Evolutionary conservation across 2,888 invertebrate genomes (phyloP).

Genomic region (Pachymerium ferrugineum): DNA sequence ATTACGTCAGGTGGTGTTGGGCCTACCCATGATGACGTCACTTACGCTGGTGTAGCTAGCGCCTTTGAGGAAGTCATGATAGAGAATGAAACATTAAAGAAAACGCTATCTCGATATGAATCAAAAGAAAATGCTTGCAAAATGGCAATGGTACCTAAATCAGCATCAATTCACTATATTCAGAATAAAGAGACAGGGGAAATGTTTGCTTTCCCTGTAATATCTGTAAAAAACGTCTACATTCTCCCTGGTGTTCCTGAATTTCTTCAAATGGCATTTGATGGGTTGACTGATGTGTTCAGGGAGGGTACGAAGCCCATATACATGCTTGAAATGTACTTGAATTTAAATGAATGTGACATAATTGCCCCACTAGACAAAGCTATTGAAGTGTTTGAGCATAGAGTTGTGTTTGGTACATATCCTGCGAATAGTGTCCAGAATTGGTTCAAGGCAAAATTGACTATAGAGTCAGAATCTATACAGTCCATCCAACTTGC

Average conservation of each 20-base stretch:
- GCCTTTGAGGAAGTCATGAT: constrained; percentile 49
- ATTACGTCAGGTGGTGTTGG: constrained; percentile 72
- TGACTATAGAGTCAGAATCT: constrained; percentile 52
- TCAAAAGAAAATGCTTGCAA: constrained; percentile 39
- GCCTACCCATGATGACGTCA: constrained; percentile 71
- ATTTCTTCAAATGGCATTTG: constrained; percentile 47
- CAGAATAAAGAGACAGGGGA: constrained; percentile 48
- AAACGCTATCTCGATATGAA: constrained; percentile 35
- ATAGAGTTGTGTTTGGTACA: constrained; percentile 55
- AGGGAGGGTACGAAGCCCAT: constrained; percentile 43
- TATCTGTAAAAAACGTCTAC: constrained; percentile 58
- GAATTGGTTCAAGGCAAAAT: constrained; percentile 53
- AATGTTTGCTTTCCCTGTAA: constrained; percentile 52
- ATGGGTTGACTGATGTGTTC: constrained; percentile 44
- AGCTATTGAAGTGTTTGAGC: constrained; percentile 50
- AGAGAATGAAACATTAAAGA: constrained; percentile 47
- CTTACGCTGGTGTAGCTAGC: constrained; percentile 60
- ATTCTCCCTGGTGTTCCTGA: constrained; percentile 67
- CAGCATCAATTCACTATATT: constrained; percentile 51
- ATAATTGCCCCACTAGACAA: constrained; percentile 50
- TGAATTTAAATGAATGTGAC: constrained; percentile 43
- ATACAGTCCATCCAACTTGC: constrained; percentile 47
- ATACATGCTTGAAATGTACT: constrained; percentile 42
- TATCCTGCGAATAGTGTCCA: constrained; percentile 53
- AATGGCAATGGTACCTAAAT: constrained; percentile 46